Evolutionary conservation across 2,113 vertebrate species (phyloP), one percentile per base, ranked within the genome.

Genomic region (Pipra filicauda): DNA sequence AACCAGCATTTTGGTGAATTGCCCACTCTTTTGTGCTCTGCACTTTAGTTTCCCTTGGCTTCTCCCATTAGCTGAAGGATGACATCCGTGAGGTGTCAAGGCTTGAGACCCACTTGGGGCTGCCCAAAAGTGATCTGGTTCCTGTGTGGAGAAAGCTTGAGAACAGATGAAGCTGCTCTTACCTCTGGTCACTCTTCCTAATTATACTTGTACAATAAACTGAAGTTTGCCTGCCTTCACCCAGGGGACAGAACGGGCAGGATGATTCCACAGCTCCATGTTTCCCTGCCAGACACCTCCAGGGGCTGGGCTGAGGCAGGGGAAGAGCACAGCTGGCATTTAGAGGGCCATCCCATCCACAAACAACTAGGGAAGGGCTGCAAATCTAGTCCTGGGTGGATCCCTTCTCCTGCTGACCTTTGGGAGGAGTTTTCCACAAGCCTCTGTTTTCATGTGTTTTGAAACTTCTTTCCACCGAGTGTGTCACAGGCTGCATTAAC

Each of bases 271-370:
- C 49, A 51, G 57, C 28, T 59, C 62, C 0, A 2, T 14, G 46
- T 27, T 1, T 1, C 26, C 9, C 9, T 55, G 57, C 18, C 44
- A 41, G 8, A 5, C 16, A 8, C 48, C 4, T 2, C 11, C 49
- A 7, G 26, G 61, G 59, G 33, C 28, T 80, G 59, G 18, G 28
- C 70, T 78, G 44, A 51, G 82, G 88, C 28, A 69, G 71, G 33
- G 43, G 46, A 41, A 35, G 64, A 72, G 21, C 31, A 35, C 89
- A 77, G 83, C 79, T 86, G 79, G 69, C 44, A 74, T 46, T 76
- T 79, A 57, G 49, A 49, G 48, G 5, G 5, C 52, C 66, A 48
- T 22, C 22, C 51, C 39, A 19, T 48, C 74, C 58, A 48, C 71
- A 70, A 1, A 18, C 89, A 43, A 1, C 55, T 3, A 1, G 11